Conservation (phyloP, 1,140 invertebrate species). For the Metopolophium dirhodum region DNA sequence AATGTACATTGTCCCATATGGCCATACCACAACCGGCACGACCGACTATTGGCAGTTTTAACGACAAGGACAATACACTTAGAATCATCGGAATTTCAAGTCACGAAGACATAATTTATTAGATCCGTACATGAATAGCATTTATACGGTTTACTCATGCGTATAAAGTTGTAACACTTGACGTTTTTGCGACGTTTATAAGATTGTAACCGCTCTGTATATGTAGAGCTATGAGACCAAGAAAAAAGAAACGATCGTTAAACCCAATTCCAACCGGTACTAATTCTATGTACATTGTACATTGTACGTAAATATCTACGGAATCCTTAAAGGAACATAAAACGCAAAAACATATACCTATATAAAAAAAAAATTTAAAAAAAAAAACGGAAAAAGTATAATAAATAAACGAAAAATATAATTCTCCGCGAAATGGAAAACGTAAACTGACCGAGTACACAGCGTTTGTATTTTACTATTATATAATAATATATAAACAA, state of each 20-base stretch:
- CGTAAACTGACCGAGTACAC: neutral
- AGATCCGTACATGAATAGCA: neutral
- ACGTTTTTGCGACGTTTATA: neutral
- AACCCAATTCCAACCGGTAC: neutral
- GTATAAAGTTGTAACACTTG: neutral
- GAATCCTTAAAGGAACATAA: neutral
- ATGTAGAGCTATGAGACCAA: neutral
- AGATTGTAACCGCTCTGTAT: neutral
- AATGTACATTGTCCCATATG: neutral
- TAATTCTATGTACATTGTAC: neutral
- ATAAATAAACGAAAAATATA: neutral
- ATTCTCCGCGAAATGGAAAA: neutral
- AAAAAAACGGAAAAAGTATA: no score
- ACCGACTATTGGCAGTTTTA: neutral
- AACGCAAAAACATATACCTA: neutral
- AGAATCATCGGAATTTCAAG: neutral
- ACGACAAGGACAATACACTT: neutral
- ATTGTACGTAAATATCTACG: neutral
- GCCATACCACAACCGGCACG: neutral
- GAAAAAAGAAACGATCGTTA: neutral
- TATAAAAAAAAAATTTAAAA: no score
- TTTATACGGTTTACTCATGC: neutral
- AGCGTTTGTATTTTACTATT: neutral
- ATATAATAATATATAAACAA: neutral
- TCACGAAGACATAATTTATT: neutral